Evolutionary conservation across 2,797 vertebrate species (phyloP).

Genomic region (Rhinatrema bivittatum): DNA sequence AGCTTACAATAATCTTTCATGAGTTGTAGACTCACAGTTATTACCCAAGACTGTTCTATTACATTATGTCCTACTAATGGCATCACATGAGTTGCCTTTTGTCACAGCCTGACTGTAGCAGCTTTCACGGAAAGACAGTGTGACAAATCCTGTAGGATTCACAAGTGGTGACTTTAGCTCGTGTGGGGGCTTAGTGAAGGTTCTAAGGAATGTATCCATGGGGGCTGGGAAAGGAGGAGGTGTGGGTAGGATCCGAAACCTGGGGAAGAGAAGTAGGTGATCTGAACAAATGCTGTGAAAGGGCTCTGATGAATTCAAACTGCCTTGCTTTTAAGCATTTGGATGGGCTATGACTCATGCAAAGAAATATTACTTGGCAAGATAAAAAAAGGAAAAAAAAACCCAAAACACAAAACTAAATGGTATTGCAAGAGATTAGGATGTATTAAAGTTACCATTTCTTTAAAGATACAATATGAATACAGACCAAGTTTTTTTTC

Average conservation of each 20-base stretch:
- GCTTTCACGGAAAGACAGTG: too few species aligned
- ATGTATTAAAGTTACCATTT: slow-evolving; percentile 46
- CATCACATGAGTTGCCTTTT: too few species aligned
- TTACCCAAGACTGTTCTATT: too few species aligned
- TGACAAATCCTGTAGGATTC: too few species aligned
- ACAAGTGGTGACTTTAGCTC: too few species aligned
- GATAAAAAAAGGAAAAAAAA: slow-evolving; percentile 51
- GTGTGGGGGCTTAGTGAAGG: too few species aligned
- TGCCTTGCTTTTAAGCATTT: slow-evolving; percentile 26
- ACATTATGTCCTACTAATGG: too few species aligned
- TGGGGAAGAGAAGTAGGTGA: slow-evolving; percentile 2
- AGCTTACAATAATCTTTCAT: too few species aligned
- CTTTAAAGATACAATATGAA: too few species aligned
- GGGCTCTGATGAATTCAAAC: slow-evolving; percentile 31
- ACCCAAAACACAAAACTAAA: slow-evolving; percentile 20
- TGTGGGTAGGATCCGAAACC: not conserved
- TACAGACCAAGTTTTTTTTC: slow-evolving; percentile 41
- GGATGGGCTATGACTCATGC: slow-evolving; percentile 29
- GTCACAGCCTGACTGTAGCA: too few species aligned
- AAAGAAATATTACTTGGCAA: slow-evolving; percentile 34
- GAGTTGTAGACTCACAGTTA: too few species aligned
- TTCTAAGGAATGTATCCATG: too few species aligned
- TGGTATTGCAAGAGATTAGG: slow-evolving; percentile 49
- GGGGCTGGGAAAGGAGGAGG: slow-evolving; percentile 4
- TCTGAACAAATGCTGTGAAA: slow-evolving; percentile 8